Evolutionary conservation across 2,797 vertebrate species (phyloP), one percentile per base, ranked within the genome.

Genomic region (Rhabdophis nuchalis): DNA sequence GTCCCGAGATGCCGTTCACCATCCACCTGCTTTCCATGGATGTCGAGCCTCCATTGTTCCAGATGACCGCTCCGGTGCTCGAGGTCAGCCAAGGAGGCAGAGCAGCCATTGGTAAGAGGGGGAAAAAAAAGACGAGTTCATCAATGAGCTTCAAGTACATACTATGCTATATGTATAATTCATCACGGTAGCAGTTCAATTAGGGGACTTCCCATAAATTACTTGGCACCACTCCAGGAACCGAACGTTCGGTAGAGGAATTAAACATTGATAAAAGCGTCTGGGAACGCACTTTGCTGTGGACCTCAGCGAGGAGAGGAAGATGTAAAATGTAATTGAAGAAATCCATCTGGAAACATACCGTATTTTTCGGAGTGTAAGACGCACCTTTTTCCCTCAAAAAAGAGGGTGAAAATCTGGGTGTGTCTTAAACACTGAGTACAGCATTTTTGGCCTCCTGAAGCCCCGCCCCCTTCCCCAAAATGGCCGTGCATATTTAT

Each of bases 1-100:
- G 98, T 46, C 98, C 98, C 0, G 99, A 99, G 96, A 97, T 98
- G 98, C 98, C 97, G 94, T 98, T 99, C 93, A 98, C 98, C 89
- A 96, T 99, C 93, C 98, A 99, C 95, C 95, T 99, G 93, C 97
- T 99, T 91, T 97, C 98, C 0, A 97, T 97, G 0, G 98, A 98
- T 92, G 98, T 97, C 95, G 98, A 98, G 93, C 98, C 98, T 3
- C 98, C 98, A 0, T 96, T 98, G 6, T 99, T 99, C 95, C 98
- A 98, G 96, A 97, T 99, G 32, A 93, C 98, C 2, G 98, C 98
- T 95, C 98, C 99, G 0, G 94, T 98, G 94, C 97, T 99, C 93
- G 97, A 98, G 97, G 99, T 99, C 96, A 97, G 95, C 96, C 95
- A 98, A 91, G 98, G 99, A n/a, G 98, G 98, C 89, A 97, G 97